Evolutionary conservation across 2,888 invertebrate genomes (phyloP), one percentile per base, ranked within the genome.

Genomic region (Trileptium ribeirensis): DNA sequence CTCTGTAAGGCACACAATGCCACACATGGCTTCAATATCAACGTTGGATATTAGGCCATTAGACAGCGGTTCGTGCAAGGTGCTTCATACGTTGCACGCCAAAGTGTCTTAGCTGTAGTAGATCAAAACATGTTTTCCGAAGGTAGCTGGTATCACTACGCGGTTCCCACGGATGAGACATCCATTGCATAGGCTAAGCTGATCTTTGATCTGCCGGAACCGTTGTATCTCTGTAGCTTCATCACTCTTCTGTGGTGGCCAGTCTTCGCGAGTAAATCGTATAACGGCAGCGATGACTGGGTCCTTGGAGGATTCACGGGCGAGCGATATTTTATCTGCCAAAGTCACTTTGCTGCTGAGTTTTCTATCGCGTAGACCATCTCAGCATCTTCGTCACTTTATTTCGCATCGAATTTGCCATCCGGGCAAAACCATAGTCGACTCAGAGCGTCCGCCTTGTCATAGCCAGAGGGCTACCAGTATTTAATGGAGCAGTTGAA

Each of bases 361-460:
- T 8, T 19, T 8, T 70, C 33, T 8, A 70, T 70, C n/a, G 33
- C 70, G n/a, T n/a, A 70, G 8, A 70, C 70, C 70, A 70, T 70
- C n/a, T 70, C 70, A 36, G 36, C 70, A 36, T 70, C 70, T 70
- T 70, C 70, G n/a, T 84, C 79, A 15, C 29, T 36, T 51, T 83
- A 70, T 33, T 79, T 74, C 77, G 24, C 37, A 38, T 81, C 82
- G 31, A 74, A 83, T 33, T 70, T 19, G 82, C 29, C 33, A 37
- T 82, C 0, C 1, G 15, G n/a, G n/a, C 39, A 33, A 1, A 64
- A 67, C 70, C 67, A 70, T 3, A 84, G 29, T 24, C 83, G 83
- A 83, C 84, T 85, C 15, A 83, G 79, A 19, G 79, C 81, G 67
- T 84, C 83, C 34, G 83, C 84, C 39, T 83, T 83, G 29, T 34